These are phyloP conservation scores for Clunio marinus DNA, from an alignment of 2,888 invertebrate species.

Conservation along the genomic window DNA sequence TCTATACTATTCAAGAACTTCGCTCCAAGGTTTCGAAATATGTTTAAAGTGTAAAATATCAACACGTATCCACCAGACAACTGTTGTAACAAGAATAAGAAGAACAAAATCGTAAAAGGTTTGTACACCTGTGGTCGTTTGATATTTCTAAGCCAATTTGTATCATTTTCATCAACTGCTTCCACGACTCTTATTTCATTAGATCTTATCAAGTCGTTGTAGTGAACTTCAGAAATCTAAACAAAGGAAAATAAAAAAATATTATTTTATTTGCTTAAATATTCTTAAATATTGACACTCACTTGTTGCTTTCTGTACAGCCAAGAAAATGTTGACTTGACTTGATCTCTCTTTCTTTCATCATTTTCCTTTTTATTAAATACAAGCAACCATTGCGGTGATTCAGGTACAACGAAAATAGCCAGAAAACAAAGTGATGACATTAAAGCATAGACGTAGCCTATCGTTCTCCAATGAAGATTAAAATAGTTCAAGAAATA, in stretches of 20 bases:
- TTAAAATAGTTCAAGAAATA: conserved; percentile 52
- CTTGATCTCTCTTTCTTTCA: conserved; percentile 45
- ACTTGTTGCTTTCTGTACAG: conserved; percentile 51
- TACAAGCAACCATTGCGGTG: conserved; percentile 56
- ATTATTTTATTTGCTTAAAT: neutral
- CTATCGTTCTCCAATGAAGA: conserved; percentile 54
- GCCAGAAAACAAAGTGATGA: conserved; percentile 47
- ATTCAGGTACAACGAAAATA: conserved; percentile 54
- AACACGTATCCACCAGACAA: conserved; percentile 57
- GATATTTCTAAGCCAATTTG: conserved; percentile 40
- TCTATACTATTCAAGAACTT: conserved; percentile 51
- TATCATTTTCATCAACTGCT: neutral
- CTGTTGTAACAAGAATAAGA: conserved; percentile 56
- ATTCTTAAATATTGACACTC: conserved; percentile 41
- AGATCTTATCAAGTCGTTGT: conserved; percentile 17
- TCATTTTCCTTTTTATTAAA: conserved; percentile 44
- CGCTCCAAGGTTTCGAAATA: conserved; percentile 53
- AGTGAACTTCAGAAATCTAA: conserved; percentile 9
- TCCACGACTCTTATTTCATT: neutral
- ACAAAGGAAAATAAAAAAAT: neutral
- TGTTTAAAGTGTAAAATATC: conserved; percentile 57
- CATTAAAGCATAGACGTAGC: conserved; percentile 51
- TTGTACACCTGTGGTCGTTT: conserved; percentile 52
- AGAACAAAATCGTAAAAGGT: conserved; percentile 53
- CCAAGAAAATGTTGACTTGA: conserved; percentile 51